Percentiles rank a stretch among this genome's conserved stretches.
Evolutionary conservation across 1,140 invertebrate species (phyloP).

Genomic region (Sarcophaga bullata): DNA sequence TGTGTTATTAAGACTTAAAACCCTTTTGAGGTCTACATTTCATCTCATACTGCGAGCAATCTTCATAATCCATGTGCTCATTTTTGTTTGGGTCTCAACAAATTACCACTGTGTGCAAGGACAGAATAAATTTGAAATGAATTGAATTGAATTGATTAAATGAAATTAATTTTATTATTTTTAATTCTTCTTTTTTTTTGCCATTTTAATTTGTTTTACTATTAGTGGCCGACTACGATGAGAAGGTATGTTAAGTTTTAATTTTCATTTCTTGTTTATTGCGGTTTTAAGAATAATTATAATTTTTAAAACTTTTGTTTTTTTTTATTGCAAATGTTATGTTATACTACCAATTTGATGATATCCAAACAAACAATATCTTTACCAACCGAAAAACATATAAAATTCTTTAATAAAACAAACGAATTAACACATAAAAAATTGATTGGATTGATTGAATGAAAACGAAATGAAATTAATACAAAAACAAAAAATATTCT

Average conservation of each 20-base stretch:
- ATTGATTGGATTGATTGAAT: no score
- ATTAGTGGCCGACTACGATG: constrained; percentile 28
- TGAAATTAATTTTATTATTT: constrained; percentile 30
- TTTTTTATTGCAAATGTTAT: constrained; percentile 13
- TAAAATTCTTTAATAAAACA: constrained; percentile 21
- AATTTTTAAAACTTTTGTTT: neutral
- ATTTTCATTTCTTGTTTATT: neutral
- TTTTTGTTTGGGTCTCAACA: neutral
- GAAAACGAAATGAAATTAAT: no score
- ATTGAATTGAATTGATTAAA: neutral
- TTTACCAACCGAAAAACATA: neutral
- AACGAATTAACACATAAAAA: constrained; percentile 6
- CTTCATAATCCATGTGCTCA: no score
- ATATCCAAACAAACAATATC: neutral
- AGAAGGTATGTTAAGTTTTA: constrained; percentile 11
- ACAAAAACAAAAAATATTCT: no score
- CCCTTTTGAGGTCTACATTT: no score
- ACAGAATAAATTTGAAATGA: neutral
- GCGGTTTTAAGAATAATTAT: neutral
- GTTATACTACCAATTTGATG: constrained; percentile 17
- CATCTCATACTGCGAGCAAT: no score
- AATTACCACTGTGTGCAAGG: neutral
- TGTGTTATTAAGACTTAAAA: no score
- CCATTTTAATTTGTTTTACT: constrained; percentile 2
- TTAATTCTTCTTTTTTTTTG: constrained; percentile 28